Evolutionary conservation across 2,888 invertebrate species (phyloP).

Genomic region (Latheticus oryzae): DNA sequence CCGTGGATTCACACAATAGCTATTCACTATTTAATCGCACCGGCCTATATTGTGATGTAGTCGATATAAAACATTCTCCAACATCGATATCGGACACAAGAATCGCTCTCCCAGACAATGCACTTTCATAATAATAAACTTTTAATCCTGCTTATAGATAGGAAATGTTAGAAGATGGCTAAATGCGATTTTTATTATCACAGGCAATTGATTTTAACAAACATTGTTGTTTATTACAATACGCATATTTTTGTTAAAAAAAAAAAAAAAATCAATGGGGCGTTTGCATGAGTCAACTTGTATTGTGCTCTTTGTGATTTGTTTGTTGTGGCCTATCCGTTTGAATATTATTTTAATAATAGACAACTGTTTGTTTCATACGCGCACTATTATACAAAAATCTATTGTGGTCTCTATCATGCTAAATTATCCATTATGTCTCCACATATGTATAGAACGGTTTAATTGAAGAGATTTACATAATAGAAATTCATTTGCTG

Average conservation of each 20-base stretch:
- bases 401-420: slow-evolving; percentile 36
- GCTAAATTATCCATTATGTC: slow-evolving; percentile 37
- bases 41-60: slow-evolving; percentile 57
- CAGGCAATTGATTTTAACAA: too few species aligned
- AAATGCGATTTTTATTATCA: slow-evolving; percentile 28
- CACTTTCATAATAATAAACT: slow-evolving; percentile 44
- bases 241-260: slow-evolving; percentile 7
- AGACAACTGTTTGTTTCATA: slow-evolving; percentile 38
- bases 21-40: slow-evolving; percentile 59
- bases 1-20: slow-evolving; percentile 58
- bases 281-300: slow-evolving; percentile 13
- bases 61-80: slow-evolving; percentile 55
- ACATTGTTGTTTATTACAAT: slow-evolving; percentile 3
- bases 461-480: slow-evolving; percentile 20
- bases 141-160: too few species aligned
- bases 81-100: slow-evolving; percentile 45
- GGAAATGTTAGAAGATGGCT: slow-evolving; percentile 27
- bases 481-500: slow-evolving; percentile 18
- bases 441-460: slow-evolving; percentile 21
- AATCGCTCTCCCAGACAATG: slow-evolving; percentile 42
- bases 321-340: slow-evolving; percentile 18
- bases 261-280: slow-evolving; percentile 27
- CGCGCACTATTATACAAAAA: slow-evolving; percentile 40
- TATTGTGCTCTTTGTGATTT: slow-evolving; percentile 32
- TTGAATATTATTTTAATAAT: slow-evolving; percentile 42